Evolutionary conservation across 2,797 vertebrate species (phyloP).

Genomic region (Anguilla anguilla): DNA sequence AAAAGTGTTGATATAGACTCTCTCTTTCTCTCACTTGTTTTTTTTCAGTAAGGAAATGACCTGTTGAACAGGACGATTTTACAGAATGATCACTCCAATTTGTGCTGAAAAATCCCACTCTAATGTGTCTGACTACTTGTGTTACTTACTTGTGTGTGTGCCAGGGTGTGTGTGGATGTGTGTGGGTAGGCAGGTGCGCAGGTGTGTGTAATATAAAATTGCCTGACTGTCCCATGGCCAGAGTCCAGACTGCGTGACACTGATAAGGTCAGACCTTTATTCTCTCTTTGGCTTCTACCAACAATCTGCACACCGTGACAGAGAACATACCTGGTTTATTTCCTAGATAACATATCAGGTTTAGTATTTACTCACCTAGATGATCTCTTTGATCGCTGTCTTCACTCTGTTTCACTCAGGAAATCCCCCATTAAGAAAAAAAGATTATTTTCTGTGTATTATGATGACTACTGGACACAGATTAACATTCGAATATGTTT

Average conservation of each 20-base stretch:
- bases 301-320: neutral
- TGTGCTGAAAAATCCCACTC: neutral
- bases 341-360: neutral
- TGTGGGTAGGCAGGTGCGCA: neutral
- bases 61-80: neutral
- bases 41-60: neutral
- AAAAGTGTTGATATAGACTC: neutral
- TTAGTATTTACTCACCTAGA: neutral
- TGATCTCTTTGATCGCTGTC: neutral
- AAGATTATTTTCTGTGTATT: neutral
- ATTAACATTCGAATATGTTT: neutral
- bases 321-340: neutral
- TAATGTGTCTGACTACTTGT: neutral
- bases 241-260: neutral
- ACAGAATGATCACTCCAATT: neutral
- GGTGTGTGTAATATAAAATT: conserved; percentile 15
- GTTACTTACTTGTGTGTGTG: neutral
- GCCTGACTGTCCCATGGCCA: neutral
- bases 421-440: neutral
- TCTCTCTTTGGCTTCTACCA: neutral
- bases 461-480: neutral
- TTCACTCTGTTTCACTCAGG: neutral
- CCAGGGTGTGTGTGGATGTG: neutral
- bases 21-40: neutral
- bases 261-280: conserved; percentile 27